Base-by-base conservation (phyloP, 1,140 invertebrate species). In the Drosophila miranda region DNA sequence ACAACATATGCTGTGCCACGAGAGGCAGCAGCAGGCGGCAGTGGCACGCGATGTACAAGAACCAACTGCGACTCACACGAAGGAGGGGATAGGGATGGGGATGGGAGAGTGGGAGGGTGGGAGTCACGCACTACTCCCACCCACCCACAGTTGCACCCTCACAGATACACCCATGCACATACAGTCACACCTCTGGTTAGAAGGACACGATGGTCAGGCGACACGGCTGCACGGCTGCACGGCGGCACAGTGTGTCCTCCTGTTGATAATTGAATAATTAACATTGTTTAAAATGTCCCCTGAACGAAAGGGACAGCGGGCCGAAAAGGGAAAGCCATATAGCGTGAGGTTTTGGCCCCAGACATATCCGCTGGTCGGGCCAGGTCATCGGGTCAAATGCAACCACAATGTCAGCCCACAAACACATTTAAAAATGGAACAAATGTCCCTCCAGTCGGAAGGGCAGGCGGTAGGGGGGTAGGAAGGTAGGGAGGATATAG, bases 221-320 rank as follows among this genome's bases (percentile, higher is more conserved):
- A 0, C 19, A 19, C 19, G 19, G 19, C 19, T 1, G 19, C 19
- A 1, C 19, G 19, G 50, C 55, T 43, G 14, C 69, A 69, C 58
- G 77, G 19, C 19, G 2, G 72, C 52, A 45, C 34, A 38, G 34
- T 34, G 30, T 4, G 30, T 34, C 30, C 30, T 11, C 30, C 78
- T 78, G 78, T 87, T 87, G 82, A 75, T 87, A 87, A 87, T 87
- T 87, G 82, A 87, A 87, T 87, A 87, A 87, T 87, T 87, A 87
- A 87, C 82, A 82, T 75, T 87, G 82, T 87, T 87, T 78, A 88
- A 87, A 87, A 86, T 77, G 74, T 63, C 76, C 56, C 60, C 54
- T 42, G 61, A 51, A 67, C 41, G 62, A 51, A 19, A 11, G 26
- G 55, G 9, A 13, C 34, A 13, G 34, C 34, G 21, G 19, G 26